A percentile compares a stretch with the other conserved stretches of the same genome.
phyloP scores from a whole-genome alignment of 2,113 vertebrate species.

The Platycercus adscitus region DNA sequence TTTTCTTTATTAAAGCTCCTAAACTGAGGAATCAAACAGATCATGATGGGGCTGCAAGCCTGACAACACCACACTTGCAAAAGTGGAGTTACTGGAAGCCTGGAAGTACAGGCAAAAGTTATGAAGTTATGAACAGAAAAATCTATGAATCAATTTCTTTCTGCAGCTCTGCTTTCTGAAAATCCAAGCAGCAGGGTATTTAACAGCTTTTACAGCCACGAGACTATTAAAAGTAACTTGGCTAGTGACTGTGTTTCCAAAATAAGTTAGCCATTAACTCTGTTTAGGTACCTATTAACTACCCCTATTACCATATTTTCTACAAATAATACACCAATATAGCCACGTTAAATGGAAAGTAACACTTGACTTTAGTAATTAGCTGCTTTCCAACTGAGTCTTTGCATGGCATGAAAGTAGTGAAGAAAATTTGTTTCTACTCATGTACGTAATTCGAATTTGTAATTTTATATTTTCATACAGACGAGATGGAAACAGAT shows the following conservation, averaged over 20 bases:
- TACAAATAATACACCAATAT: background rate
- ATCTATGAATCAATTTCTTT: background rate
- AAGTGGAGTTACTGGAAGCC: background rate
- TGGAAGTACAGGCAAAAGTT: background rate
- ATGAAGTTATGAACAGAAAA: background rate
- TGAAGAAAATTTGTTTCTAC: background rate
- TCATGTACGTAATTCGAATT: background rate
- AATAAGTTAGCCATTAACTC: slow-evolving; percentile 51
- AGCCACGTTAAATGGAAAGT: background rate
- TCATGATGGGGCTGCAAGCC: background rate
- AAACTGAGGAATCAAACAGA: background rate
- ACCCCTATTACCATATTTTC: background rate
- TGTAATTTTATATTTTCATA: background rate
- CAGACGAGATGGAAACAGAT: background rate
- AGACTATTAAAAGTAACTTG: background rate
- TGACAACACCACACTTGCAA: background rate
- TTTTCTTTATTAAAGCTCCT: background rate
- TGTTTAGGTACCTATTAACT: slow-evolving; percentile 42
- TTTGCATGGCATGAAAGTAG: background rate
- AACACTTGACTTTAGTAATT: background rate
- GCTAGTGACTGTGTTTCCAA: slow-evolving; percentile 11
- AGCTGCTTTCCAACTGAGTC: background rate
- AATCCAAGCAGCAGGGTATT: background rate
- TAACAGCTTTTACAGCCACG: background rate
- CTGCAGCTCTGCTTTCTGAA: background rate